Conservation (phyloP, 2,888 invertebrate species). For the Scaeva pyrastri region DNA sequence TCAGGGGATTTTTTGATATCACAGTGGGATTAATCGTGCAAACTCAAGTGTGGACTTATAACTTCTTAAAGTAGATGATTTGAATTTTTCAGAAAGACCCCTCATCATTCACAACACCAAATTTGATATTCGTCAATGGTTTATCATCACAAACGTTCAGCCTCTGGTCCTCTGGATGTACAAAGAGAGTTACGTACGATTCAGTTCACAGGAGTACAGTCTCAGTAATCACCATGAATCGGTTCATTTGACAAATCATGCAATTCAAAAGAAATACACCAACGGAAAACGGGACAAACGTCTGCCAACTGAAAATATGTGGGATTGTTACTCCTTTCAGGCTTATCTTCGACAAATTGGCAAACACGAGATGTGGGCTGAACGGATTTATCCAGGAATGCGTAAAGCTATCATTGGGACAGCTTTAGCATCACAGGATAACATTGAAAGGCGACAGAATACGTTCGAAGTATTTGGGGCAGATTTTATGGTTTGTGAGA, state of each 20-base stretch:
- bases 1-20: too few relatives aligned
- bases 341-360: constrained; percentile 86
- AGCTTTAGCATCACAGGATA: constrained; percentile 93
- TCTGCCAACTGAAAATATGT: constrained; percentile 96
- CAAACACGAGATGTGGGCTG: constrained; percentile 91
- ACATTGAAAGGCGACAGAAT: constrained; percentile 90
- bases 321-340: constrained; percentile 94
- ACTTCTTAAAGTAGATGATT: too few relatives aligned
- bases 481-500: constrained; percentile 96
- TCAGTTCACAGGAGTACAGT: constrained; percentile 95
- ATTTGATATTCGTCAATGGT: constrained; percentile 98
- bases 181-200: constrained; percentile 95
- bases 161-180: constrained; percentile 97
- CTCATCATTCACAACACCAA: constrained; percentile 95
- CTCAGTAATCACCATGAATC: constrained; percentile 95
- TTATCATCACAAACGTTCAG: constrained; percentile 94
- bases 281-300: constrained; percentile 88
- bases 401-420: constrained; percentile 90
- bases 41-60: too few relatives aligned
- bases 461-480: constrained; percentile 98
- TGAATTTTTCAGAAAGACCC: constrained; percentile 89
- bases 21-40: too few relatives aligned
- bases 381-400: constrained; percentile 94
- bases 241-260: constrained; percentile 96
- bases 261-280: constrained; percentile 95